Base-by-base conservation (phyloP, 53 echinoderm and acorn worm genomes). In the Arbacia lixula region DNA sequence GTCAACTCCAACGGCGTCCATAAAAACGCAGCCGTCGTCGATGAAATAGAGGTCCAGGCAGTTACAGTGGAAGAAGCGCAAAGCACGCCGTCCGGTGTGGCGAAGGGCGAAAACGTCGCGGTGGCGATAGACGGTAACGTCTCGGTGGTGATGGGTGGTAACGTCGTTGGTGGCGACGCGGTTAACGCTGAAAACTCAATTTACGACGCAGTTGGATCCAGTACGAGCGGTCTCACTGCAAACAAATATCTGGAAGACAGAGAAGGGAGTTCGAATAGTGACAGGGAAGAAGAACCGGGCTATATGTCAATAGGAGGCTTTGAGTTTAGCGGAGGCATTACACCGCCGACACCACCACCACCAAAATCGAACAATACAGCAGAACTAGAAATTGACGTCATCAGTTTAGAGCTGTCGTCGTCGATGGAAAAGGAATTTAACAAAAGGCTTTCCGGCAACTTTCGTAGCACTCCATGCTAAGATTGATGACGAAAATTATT, bases 351-450 rank as follows among this genome's bases (percentile, higher is more conserved):
- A 20, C 5, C 22, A 12, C 5, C 12, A 11, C 22, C 58, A 57
- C 29, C 74, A 46, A 12, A 28, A 27, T 51, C 74, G 31, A 74
- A 53, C 29, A 53, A 74, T 33, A 21, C 11, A 8, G 69, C 12
- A 12, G 1, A 30, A 6, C 53, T 74, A 3, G n/a, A 74, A 5
- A 31, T 53, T 30, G 74, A 74, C 34, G n/a, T 52, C 17, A 53
- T 74, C 28, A 74, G 74, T 20, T 34, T 74, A 29, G 74, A 74
- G 2, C 36, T 77, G 16, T 37, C 40, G 14, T 36, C 77, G 12
- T 11, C 77, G 28, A 77, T 77, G 60, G 77, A 77, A 36, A 58
- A 8, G 10, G 77, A 77, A 77, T 21, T 77, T 25, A 40, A 77
- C 10, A 56, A 38, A 22, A 56, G 57, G 6, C 40, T 77, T 19